A percentile compares a stretch with the other conserved stretches of the same genome.
phyloP scores from a whole-genome alignment of 2,797 vertebrate species.

The Etheostoma nigrum region DNA sequence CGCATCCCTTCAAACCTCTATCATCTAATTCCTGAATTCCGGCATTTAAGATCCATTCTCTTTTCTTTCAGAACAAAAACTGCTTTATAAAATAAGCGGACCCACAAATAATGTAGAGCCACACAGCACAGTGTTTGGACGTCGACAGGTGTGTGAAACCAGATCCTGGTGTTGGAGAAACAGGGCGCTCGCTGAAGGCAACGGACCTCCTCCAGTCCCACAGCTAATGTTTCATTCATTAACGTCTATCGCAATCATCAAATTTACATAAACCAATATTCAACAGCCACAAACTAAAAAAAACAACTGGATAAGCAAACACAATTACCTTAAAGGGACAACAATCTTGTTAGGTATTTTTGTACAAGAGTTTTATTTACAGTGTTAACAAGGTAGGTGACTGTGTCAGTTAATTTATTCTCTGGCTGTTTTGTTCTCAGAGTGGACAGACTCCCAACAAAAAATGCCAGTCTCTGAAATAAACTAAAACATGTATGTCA shows the following conservation, averaged over 20 bases:
- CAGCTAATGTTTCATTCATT: slow-evolving; percentile 75
- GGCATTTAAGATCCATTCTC: slow-evolving; percentile 33
- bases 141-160: slow-evolving; percentile 75
- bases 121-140: slow-evolving; percentile 15
- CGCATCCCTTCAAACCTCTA: slow-evolving; percentile 59
- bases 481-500: slow-evolving; percentile 68
- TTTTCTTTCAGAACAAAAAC: slow-evolving; percentile 15
- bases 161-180: slow-evolving; percentile 64
- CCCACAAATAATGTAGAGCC: background rate
- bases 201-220: slow-evolving; percentile 47
- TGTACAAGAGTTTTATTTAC: slow-evolving; percentile 86
- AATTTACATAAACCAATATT: slow-evolving; percentile 24
- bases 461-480: slow-evolving; percentile 82
- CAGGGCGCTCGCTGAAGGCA: slow-evolving; percentile 37
- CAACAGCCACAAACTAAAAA: background rate
- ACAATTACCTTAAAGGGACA: slow-evolving; percentile 27
- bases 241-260: slow-evolving; percentile 15
- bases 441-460: slow-evolving; percentile 64
- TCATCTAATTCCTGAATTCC: slow-evolving; percentile 42
- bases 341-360: slow-evolving; percentile 51
- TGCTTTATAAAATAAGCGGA: background rate
- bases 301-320: slow-evolving; percentile 13
- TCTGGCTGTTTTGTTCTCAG: slow-evolving; percentile 67
- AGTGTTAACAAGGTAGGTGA: slow-evolving; percentile 70
- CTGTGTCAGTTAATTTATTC: slow-evolving; percentile 53